These are phyloP conservation scores for Acronicta psi DNA, from an alignment of 2,888 invertebrate species.

Conservation along the genomic window DNA sequence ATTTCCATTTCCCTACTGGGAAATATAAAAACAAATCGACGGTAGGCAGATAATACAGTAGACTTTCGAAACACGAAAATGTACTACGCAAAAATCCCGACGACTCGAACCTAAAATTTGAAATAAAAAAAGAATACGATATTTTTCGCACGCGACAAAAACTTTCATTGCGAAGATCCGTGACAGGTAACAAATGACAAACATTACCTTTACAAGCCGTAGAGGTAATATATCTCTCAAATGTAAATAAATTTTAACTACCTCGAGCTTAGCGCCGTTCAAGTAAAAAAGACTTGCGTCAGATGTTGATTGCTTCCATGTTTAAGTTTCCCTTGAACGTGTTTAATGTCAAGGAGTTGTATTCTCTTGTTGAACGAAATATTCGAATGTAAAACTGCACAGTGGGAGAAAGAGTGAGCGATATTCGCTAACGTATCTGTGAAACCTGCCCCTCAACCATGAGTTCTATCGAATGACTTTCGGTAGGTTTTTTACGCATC, in stretches of 20 bases:
- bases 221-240: constrained; percentile 35
- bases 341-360: neutral
- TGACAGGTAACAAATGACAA: constrained; percentile 35
- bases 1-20: too few relatives aligned
- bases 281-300: constrained; percentile 43
- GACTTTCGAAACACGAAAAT: too few relatives aligned
- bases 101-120: neutral
- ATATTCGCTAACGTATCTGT: too few relatives aligned
- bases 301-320: constrained; percentile 42
- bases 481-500: too few relatives aligned
- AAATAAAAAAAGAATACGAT: neutral
- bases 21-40: too few relatives aligned
- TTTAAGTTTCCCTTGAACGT: constrained; percentile 25
- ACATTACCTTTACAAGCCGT: constrained; percentile 32
- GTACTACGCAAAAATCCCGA: too few relatives aligned
- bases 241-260: constrained; percentile 45
- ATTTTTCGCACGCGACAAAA: constrained; percentile 4
- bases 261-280: constrained; percentile 34
- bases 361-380: too few relatives aligned
- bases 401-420: constrained; percentile 3
- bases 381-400: neutral
- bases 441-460: too few relatives aligned
- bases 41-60: too few relatives aligned
- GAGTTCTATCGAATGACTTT: too few relatives aligned
- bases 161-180: neutral